Percentiles rank a stretch among this genome's conserved stretches.
These are phyloP conservation scores for Gastrophryne carolinensis DNA, from an alignment of 2,797 vertebrate genomes.

Conservation along the genomic window DNA sequence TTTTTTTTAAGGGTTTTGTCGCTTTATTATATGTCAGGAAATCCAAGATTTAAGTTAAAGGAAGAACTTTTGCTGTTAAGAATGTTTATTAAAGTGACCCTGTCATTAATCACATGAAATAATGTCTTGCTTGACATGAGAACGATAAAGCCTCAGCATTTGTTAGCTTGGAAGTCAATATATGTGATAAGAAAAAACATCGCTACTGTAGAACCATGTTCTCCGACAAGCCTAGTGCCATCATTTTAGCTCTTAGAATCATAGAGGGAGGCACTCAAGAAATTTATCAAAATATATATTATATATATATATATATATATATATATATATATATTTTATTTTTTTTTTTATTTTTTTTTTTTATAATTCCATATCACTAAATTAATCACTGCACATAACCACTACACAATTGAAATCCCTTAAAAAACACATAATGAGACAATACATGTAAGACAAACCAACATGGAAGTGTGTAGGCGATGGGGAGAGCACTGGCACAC, in stretches of 20 bases:
- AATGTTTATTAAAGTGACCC: not conserved
- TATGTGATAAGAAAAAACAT: not conserved
- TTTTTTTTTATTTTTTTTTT: no score
- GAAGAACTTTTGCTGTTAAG: constrained; percentile 5
- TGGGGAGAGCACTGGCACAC: no score
- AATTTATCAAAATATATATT: no score
- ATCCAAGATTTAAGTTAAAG: constrained; percentile 27
- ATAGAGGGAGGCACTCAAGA: no score
- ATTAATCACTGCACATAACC: no score
- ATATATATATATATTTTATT: no score
- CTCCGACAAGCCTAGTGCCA: not conserved
- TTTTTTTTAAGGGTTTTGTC: constrained; percentile 11
- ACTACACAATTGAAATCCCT: no score
- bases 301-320: no score
- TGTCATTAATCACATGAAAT: not conserved
- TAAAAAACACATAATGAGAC: no score
- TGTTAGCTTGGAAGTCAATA: not conserved
- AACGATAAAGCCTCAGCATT: not conserved
- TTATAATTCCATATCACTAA: no score
- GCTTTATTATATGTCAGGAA: not conserved
- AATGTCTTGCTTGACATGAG: constrained; percentile 2
- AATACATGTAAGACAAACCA: no score
- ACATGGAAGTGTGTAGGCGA: no score
- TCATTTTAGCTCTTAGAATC: not conserved
- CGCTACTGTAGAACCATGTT: not conserved